Base-by-base conservation (phyloP, 2,888 invertebrate genomes). In the Physocephala rufipes region DNA sequence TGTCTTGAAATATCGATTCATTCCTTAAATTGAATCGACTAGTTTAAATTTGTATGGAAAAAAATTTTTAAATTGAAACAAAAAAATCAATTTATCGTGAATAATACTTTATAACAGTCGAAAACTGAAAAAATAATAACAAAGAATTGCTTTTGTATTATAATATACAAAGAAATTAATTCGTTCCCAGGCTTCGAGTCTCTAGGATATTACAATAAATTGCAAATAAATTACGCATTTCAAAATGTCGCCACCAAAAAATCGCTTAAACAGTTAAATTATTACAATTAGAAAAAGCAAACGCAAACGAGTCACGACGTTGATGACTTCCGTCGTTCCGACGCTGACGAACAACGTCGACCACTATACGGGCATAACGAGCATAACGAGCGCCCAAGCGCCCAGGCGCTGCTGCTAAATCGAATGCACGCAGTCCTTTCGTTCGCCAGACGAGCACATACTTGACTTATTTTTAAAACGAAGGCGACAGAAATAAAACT, bases 251-350 rank as follows among this genome's bases (percentile, higher is more conserved):
- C 72, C 69, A 72, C 66, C 28, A 65, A 71, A 71, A n/a, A 71
- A 61, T 45, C 73, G 71, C 73, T 73, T 70, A 73, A 73, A 73
- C 67, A 70, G 73, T 63, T 62, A 70, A 73, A 73, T 73, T 71
- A 73, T 36, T 73, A 71, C 71, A 73, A 73, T 73, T 73, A 73
- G 43, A 51, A 67, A 67, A 30, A 21, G 16, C 36, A 66, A 62
- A 58, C 63, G 49, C 58, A 55, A 3, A 51, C 67, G 24, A 55
- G 16, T 3, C 36, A 19, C 62, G 13, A n/a, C 47, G 43, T 47
- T 58, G 59, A 64, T 65, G 51, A 36, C 66, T 65, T 65, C 70
- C 70, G 49, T 28, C 53, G 70, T 16, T 9, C 47, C 4, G 2
- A 58, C 15, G 26, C 26, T 21, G 55, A 26, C 21, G 24, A 4